Evolutionary conservation across 92 coral and sea anemone species (phyloP).

Genomic region (Anthopleura xanthogrammica): DNA sequence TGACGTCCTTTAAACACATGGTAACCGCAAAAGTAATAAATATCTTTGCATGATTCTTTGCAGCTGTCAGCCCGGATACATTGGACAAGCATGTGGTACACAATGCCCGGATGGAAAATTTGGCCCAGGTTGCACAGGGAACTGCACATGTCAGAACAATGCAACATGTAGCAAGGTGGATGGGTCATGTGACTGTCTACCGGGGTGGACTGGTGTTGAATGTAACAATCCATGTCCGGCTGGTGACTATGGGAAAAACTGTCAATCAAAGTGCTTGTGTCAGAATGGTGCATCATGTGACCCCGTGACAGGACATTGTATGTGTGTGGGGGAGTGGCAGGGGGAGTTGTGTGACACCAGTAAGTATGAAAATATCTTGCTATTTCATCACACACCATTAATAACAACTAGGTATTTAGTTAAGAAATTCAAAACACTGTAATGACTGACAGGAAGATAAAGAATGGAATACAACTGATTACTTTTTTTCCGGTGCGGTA

Average conservation of each 20-base stretch:
- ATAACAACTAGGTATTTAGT: too few relatives aligned
- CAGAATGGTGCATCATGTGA: conserved; percentile 11
- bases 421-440: too few relatives aligned
- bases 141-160: conserved; percentile 78
- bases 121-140: conserved; percentile 75
- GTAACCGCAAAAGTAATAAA: too few relatives aligned
- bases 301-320: conserved; percentile 57
- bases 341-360: neutral
- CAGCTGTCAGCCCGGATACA: conserved; percentile 71
- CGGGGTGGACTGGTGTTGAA: conserved; percentile 71
- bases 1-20: too few relatives aligned
- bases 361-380: conserved; percentile 7
- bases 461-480: too few relatives aligned
- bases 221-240: conserved; percentile 60
- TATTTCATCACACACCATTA: too few relatives aligned
- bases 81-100: conserved; percentile 58
- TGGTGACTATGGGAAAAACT: conserved; percentile 61
- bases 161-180: conserved; percentile 28
- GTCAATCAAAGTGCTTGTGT: conserved; percentile 27
- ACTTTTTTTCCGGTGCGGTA: too few relatives aligned
- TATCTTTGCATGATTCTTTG: neutral
- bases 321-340: conserved; percentile 41
- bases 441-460: too few relatives aligned
- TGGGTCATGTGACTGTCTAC: conserved; percentile 6
- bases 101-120: conserved; percentile 61